Evolutionary conservation across 2,113 vertebrate genomes (phyloP).

Genomic region (Canis aureus): DNA sequence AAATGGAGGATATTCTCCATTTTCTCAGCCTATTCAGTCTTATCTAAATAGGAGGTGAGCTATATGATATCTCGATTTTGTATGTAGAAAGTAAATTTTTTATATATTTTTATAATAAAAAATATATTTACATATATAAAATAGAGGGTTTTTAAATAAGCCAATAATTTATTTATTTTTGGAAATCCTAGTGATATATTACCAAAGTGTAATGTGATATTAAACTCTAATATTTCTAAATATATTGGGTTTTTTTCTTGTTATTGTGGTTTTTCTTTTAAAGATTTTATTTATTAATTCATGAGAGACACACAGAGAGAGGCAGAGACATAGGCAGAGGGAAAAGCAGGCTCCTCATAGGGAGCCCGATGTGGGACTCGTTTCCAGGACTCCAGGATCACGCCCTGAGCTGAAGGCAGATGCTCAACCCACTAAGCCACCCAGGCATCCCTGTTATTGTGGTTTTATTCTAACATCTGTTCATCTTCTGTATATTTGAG

Average conservation of each 20-base stretch:
- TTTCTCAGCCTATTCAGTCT: background rate
- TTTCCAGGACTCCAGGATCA: no score
- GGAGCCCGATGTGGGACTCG: no score
- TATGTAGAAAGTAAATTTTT: background rate
- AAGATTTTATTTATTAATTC: no score
- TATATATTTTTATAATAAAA: background rate
- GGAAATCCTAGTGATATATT: background rate
- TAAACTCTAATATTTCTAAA: background rate
- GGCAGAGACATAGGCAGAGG: no score
- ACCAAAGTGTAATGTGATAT: background rate
- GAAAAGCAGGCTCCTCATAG: no score
- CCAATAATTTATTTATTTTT: background rate
- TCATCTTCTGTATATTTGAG: background rate
- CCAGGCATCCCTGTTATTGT: background rate
- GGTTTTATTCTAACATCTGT: background rate
- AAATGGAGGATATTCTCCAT: background rate
- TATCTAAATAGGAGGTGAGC: background rate
- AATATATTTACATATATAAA: background rate
- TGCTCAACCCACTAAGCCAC: no score
- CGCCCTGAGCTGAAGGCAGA: no score
- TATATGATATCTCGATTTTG: background rate
- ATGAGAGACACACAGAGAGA: no score
- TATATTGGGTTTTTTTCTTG: background rate
- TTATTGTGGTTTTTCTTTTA: background rate
- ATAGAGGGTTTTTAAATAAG: background rate